Evolutionary conservation across 2,888 invertebrate genomes (phyloP).

Genomic region (Cerceris ruficornis): DNA sequence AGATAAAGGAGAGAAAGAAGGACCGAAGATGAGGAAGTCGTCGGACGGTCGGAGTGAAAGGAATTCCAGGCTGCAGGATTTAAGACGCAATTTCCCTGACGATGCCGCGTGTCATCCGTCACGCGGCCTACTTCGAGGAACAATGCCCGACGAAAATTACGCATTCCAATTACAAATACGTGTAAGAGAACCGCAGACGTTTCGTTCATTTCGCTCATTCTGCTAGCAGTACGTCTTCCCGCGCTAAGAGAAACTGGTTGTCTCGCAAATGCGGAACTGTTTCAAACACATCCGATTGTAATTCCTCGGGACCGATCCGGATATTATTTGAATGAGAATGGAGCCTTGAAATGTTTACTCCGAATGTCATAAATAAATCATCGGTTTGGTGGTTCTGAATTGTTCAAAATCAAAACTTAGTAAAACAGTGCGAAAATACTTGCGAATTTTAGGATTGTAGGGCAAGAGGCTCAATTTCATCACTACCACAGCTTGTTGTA

Average conservation of each 20-base stretch:
- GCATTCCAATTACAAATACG: constrained; percentile 75
- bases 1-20: not conserved
- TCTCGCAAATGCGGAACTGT: not conserved
- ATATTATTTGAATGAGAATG: too few species aligned
- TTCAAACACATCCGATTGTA: too few species aligned
- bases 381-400: too few species aligned
- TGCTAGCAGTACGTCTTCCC: not conserved
- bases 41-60: constrained; percentile 53
- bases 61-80: constrained; percentile 68
- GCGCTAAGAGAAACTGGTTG: not conserved
- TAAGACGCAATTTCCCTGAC: constrained; percentile 74
- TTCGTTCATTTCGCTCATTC: constrained; percentile 43
- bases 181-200: constrained; percentile 60
- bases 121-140: constrained; percentile 61
- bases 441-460: too few species aligned
- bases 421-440: too few species aligned
- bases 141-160: constrained; percentile 73
- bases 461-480: too few species aligned
- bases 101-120: constrained; percentile 70
- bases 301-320: too few species aligned
- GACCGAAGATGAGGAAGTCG: constrained; percentile 22
- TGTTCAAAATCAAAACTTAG: too few species aligned
- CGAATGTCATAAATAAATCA: too few species aligned
- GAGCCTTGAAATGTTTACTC: too few species aligned
- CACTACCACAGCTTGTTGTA: too few species aligned